Conservation (phyloP, 2,113 vertebrate genomes). For the Falcunculus frontatus region DNA sequence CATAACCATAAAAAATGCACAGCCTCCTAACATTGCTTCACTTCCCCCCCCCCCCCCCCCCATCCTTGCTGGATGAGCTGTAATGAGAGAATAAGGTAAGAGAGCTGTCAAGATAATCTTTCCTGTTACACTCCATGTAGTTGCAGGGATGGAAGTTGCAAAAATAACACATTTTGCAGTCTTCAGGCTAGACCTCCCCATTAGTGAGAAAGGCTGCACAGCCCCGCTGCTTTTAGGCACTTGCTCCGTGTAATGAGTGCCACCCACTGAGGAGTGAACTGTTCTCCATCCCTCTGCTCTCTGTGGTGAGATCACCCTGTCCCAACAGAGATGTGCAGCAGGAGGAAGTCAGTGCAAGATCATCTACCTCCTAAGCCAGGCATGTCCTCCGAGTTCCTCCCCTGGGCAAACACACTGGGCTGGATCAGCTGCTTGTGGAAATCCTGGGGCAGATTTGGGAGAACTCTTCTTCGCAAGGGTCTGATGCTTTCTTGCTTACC, state of each 20-base stretch:
- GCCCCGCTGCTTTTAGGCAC: neutral
- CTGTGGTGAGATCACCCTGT: fast-evolving
- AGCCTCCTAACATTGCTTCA: conserved; percentile 5
- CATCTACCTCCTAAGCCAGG: neutral
- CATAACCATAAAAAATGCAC: conserved; percentile 46
- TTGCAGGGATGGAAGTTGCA: neutral
- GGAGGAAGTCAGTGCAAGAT: neutral
- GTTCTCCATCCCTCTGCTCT: neutral
- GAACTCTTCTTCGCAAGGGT: neutral
- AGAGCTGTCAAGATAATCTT: conserved; percentile 34
- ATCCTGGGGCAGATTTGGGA: neutral
- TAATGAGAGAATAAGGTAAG: conserved; percentile 41
- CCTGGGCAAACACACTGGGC: fast-evolving
- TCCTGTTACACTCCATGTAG: neutral
- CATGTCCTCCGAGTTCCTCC: neutral
- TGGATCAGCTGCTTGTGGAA: neutral
- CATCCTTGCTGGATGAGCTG: neutral
- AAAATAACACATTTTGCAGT: neutral
- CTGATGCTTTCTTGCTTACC: neutral
- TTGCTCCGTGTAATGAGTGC: neutral
- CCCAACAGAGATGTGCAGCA: fast-evolving
- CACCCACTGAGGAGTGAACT: neutral
- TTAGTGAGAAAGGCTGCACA: neutral
- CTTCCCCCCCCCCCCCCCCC: neutral
- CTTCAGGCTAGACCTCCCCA: neutral